Conservation (phyloP, 2,797 vertebrate genomes). For the Eleutherodactylus coqui region DNA sequence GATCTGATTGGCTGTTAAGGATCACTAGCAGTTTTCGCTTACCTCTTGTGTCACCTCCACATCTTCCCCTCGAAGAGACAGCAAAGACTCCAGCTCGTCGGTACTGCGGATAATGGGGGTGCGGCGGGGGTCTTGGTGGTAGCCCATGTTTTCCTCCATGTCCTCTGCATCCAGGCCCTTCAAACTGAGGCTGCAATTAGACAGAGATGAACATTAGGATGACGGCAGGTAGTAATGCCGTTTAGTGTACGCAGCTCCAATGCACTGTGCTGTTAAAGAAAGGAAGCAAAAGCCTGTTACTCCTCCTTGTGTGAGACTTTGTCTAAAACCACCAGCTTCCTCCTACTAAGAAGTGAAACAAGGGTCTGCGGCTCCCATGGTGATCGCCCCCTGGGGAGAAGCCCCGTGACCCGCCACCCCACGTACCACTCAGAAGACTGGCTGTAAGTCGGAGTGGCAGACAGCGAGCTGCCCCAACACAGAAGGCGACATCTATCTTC, state of each 20-base stretch:
- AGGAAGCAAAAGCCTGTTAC: neutral
- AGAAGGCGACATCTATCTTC: neutral
- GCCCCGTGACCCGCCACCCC: neutral
- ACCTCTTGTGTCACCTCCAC: constrained; percentile 63
- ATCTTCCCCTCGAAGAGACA: constrained; percentile 73
- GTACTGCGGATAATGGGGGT: constrained; percentile 71
- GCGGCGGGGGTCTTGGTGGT: constrained; percentile 67
- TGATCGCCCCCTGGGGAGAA: neutral
- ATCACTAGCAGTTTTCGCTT: neutral
- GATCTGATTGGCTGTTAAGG: neutral
- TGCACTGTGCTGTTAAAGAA: neutral
- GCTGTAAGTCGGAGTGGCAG: neutral
- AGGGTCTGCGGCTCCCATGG: neutral
- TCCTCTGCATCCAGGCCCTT: constrained; percentile 68
- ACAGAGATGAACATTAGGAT: neutral
- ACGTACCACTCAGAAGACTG: constrained; percentile 18
- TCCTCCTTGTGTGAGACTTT: neutral
- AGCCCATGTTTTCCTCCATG: constrained; percentile 65
- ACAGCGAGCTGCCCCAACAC: constrained; percentile 2
- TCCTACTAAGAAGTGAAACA: neutral
- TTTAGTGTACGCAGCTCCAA: neutral
- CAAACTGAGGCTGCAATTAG: constrained; percentile 69
- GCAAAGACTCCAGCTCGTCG: constrained; percentile 74
- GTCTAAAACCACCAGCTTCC: constrained; percentile 50
- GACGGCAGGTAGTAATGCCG: neutral